phyloP scores from a whole-genome alignment of 2,797 vertebrate species.

The Pithecia hirsuta region DNA sequence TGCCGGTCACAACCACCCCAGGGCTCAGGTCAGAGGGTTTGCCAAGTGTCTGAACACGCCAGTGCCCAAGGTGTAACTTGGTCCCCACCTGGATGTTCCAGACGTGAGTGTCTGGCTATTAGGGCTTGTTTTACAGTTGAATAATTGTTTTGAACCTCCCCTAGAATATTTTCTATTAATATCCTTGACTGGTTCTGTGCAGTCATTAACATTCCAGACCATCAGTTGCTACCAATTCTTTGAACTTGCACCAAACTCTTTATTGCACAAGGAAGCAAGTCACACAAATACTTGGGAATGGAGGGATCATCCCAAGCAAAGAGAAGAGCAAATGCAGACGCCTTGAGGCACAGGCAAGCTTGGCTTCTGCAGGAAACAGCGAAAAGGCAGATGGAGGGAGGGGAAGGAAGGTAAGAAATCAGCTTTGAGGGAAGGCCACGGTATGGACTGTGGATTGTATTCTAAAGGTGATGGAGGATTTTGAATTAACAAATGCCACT shows the following conservation, averaged over 20 bases:
- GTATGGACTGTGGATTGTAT: neutral
- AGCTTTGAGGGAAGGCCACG: neutral
- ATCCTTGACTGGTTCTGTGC: neutral
- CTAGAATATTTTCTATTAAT: neutral
- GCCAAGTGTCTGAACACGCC: fast-evolving
- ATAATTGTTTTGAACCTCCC: neutral
- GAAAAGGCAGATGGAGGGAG: neutral
- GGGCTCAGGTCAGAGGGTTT: neutral
- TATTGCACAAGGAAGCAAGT: neutral
- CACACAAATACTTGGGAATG: too few species aligned
- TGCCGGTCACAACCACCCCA: neutral
- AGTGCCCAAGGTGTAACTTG: neutral
- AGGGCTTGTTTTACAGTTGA: neutral
- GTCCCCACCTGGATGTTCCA: slow-evolving; percentile 11
- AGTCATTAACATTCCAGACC: neutral
- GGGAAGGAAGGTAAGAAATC: too few species aligned
- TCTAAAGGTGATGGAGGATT: neutral
- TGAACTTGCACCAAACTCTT: neutral
- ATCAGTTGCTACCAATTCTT: neutral
- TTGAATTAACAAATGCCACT: neutral
- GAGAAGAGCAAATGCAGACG: neutral
- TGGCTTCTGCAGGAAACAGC: neutral
- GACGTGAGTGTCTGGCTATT: neutral
- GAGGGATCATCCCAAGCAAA: fast-evolving
- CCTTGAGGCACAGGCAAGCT: neutral